Conservation (phyloP, 2,113 vertebrate genomes). For the Eolophus roseicapilla region DNA sequence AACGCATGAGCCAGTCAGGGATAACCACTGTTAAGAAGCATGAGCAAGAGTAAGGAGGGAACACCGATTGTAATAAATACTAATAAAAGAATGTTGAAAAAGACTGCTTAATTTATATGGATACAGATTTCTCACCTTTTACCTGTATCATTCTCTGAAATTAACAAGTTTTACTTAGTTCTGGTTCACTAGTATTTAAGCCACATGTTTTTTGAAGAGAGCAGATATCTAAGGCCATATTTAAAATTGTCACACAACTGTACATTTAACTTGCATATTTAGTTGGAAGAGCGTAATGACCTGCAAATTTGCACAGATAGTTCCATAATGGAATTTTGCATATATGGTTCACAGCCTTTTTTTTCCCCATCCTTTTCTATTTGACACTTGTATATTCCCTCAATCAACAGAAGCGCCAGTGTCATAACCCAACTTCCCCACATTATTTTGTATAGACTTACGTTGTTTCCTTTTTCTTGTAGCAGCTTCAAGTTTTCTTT, state of each 20-base stretch:
- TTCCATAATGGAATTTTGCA: neutral
- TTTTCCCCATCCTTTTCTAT: neutral
- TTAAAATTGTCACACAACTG: neutral
- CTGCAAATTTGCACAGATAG: neutral
- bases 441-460: conserved; percentile 76
- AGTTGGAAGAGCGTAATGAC: neutral
- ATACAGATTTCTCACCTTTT: neutral
- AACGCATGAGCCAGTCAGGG: neutral
- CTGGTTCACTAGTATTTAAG: neutral
- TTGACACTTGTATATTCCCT: neutral
- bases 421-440: conserved; percentile 14
- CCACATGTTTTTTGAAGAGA: neutral
- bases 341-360: neutral
- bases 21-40: neutral
- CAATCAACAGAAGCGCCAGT: neutral
- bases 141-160: neutral
- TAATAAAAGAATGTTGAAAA: neutral
- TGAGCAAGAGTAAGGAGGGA: neutral
- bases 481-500: conserved; percentile 92
- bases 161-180: neutral
- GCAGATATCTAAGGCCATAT: neutral
- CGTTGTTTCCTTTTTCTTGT: conserved; percentile 92
- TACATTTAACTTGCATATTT: neutral
- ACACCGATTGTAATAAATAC: neutral
- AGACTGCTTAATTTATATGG: neutral